These are phyloP conservation scores for Apogon talboti DNA, from an alignment of 2,797 vertebrate genomes.

Conservation along the genomic window DNA sequence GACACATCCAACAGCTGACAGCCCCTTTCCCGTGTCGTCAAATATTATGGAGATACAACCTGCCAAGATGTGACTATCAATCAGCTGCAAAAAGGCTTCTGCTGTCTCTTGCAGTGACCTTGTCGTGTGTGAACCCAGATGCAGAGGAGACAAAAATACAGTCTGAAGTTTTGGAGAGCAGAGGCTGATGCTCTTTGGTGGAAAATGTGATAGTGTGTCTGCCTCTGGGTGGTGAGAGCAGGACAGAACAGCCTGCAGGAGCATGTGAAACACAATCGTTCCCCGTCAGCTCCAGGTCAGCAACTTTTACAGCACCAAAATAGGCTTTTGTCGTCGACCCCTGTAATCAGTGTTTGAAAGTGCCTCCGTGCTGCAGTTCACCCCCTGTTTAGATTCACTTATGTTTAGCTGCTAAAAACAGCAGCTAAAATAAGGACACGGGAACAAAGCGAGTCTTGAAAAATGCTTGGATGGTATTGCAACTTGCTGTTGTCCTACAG, in stretches of 20 bases:
- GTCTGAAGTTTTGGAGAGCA: slow-evolving; percentile 51
- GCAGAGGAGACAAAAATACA: slow-evolving; percentile 55
- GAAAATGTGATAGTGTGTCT: slow-evolving; percentile 65
- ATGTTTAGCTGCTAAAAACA: slow-evolving; percentile 22
- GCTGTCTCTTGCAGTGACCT: slow-evolving; percentile 47
- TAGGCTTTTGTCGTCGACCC: slow-evolving; percentile 59
- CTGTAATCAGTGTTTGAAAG: slow-evolving; percentile 59
- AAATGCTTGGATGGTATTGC: slow-evolving; percentile 22
- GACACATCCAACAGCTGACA: slow-evolving; percentile 30
- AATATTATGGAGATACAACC: slow-evolving; percentile 49
- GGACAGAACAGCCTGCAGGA: slow-evolving; percentile 72
- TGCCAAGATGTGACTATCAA: slow-evolving; percentile 53
- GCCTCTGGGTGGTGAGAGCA: slow-evolving; percentile 48
- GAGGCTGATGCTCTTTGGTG: slow-evolving; percentile 53
- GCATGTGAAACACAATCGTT: slow-evolving; percentile 82
- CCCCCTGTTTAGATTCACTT: slow-evolving; percentile 25
- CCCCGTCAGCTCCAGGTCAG: slow-evolving; percentile 75
- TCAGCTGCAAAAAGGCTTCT: slow-evolving; percentile 42
- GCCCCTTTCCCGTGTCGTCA: slow-evolving; percentile 47
- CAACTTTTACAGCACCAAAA: slow-evolving; percentile 71
- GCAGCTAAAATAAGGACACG: slow-evolving; percentile 31
- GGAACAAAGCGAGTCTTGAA: slow-evolving; percentile 21
- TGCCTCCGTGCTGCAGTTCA: slow-evolving; percentile 10
- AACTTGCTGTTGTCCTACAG: slow-evolving; percentile 45
- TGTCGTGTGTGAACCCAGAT: slow-evolving; percentile 32